Evolutionary conservation across 2,888 invertebrate genomes (phyloP).

Genomic region (Thalpophila matura): DNA sequence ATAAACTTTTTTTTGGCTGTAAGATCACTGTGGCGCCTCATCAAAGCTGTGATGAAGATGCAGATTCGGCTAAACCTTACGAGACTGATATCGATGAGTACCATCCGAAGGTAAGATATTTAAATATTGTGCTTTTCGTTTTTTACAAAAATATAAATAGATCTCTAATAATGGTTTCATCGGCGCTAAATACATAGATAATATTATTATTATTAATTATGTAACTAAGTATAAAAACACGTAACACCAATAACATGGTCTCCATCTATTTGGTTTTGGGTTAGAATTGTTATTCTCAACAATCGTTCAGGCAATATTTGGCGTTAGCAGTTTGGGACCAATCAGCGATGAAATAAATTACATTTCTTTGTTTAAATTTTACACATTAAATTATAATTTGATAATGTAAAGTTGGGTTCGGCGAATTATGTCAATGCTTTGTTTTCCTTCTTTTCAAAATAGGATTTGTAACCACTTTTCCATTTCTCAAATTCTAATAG

Average conservation of each 20-base stretch:
- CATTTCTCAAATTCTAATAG: too few relatives aligned
- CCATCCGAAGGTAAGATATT: slow-evolving; percentile 94
- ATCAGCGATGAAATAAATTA: background rate
- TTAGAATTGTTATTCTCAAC: background rate
- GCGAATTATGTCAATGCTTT: too few relatives aligned
- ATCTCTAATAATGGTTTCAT: slow-evolving; percentile 7
- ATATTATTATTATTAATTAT: too few relatives aligned
- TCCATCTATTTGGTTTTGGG: background rate
- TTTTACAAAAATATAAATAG: background rate
- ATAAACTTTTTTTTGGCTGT: slow-evolving; percentile 99
- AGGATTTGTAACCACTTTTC: too few relatives aligned
- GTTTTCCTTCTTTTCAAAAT: too few relatives aligned
- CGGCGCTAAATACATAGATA: background rate
- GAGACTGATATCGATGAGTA: slow-evolving; percentile 99
- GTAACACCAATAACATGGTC: background rate
- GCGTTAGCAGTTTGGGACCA: background rate
- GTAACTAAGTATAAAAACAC: too few relatives aligned
- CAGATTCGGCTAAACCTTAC: slow-evolving; percentile 96
- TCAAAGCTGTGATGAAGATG: slow-evolving; percentile 97
- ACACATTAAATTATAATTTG: too few relatives aligned
- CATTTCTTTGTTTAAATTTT: background rate
- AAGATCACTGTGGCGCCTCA: slow-evolving; percentile 98
- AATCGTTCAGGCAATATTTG: background rate
- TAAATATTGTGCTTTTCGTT: slow-evolving; percentile 38
- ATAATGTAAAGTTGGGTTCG: too few relatives aligned